phyloP scores from a whole-genome alignment of 2,113 vertebrate species.

The Psilopsiagon aymara region DNA sequence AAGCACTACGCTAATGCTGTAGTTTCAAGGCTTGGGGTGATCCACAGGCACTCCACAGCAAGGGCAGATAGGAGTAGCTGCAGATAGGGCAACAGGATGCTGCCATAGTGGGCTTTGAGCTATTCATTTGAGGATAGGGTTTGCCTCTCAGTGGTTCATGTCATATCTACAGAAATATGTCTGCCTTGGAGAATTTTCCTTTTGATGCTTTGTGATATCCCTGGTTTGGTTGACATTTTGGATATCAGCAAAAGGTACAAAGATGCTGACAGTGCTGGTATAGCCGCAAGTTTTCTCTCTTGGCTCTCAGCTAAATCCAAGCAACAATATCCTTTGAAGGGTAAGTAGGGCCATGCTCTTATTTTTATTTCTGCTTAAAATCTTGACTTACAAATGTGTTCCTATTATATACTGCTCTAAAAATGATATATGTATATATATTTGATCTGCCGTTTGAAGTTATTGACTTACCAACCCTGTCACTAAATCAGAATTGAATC shows the following conservation, averaged over 20 bases:
- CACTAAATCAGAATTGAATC: constrained; percentile 64
- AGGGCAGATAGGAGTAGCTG: neutral
- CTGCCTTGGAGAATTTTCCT: neutral
- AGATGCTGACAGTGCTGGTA: neutral
- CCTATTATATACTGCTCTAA: constrained; percentile 15
- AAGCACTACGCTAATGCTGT: rapidly evolving
- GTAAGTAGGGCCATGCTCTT: neutral
- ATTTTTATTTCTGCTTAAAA: neutral
- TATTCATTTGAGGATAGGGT: rapidly evolving
- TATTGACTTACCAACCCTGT: constrained; percentile 52
- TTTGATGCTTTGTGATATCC: neutral
- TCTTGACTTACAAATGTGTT: constrained; percentile 13
- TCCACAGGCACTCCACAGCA: no score
- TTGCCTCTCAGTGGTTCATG: neutral
- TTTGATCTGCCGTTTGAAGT: neutral
- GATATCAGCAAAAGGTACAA: neutral
- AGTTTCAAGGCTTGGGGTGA: neutral
- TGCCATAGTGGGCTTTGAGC: neutral
- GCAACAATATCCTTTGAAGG: neutral
- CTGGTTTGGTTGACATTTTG: neutral
- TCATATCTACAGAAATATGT: neutral
- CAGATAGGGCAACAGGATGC: neutral
- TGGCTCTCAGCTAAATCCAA: neutral
- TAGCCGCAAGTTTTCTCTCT: neutral
- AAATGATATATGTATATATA: neutral